Evolutionary conservation across 37 sponge, comb jelly and placozoan genomes (phyloP).

Genomic region (Oopsacas minuta): DNA sequence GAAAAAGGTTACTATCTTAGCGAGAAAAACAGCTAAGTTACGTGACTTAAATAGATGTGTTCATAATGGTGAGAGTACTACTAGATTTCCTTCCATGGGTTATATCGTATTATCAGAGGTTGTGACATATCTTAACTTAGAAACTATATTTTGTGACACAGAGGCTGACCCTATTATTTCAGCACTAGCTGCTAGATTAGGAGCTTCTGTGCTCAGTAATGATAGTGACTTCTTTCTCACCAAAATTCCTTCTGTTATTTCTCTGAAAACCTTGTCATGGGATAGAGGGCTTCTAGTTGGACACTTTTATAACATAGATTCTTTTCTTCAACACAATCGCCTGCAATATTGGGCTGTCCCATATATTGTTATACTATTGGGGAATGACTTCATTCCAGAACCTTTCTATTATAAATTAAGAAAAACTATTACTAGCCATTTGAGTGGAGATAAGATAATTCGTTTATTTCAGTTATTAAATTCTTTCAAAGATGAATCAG

Average conservation of each 20-base stretch:
- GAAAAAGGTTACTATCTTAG: neutral
- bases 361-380: neutral
- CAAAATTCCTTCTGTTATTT: neutral
- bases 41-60: neutral
- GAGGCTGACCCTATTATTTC: neutral
- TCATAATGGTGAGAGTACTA: neutral
- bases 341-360: neutral
- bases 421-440: neutral
- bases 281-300: neutral
- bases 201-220: neutral
- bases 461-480: neutral
- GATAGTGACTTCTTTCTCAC: slow-evolving; percentile 1
- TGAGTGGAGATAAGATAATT: neutral
- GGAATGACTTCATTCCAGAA: neutral
- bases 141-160: neutral
- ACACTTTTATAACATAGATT: neutral
- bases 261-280: neutral
- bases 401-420: neutral
- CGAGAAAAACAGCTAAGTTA: neutral
- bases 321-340: neutral
- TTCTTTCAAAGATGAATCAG: neutral
- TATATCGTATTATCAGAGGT: neutral
- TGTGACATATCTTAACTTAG: neutral
- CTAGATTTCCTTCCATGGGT: neutral
- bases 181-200: neutral